Conservation (phyloP, 2,113 vertebrate species). For the Lampris megalopsis region DNA sequence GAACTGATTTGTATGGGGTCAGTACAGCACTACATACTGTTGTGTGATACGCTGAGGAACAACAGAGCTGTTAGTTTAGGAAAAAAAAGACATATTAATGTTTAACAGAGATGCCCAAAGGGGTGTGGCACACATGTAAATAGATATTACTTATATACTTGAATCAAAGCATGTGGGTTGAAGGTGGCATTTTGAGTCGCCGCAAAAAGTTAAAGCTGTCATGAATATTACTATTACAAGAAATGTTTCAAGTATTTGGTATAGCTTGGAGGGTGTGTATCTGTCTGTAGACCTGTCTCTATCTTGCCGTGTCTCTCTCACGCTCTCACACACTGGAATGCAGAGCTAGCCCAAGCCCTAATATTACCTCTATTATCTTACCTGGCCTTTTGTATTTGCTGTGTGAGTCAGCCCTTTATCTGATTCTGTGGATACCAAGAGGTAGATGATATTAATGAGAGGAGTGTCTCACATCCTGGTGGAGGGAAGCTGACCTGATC, state of each 20-base stretch:
- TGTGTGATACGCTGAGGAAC: too few relatives aligned
- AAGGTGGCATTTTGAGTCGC: not conserved
- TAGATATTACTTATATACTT: not conserved
- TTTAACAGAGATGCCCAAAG: not conserved
- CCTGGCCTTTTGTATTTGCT: slow-evolving; percentile 31
- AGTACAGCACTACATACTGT: too few relatives aligned
- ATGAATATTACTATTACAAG: not conserved
- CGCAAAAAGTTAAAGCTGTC: not conserved
- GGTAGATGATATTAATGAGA: slow-evolving; percentile 45
- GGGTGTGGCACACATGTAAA: not conserved
- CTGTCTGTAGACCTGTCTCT: too few relatives aligned
- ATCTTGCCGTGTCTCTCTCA: too few relatives aligned
- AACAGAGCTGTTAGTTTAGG: too few relatives aligned
- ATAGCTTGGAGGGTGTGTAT: too few relatives aligned
- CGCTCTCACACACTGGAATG: too few relatives aligned
- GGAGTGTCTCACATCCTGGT: slow-evolving; percentile 54
- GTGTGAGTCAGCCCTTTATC: slow-evolving; percentile 41
- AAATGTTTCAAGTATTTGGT: not conserved
- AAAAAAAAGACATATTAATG: not conserved
- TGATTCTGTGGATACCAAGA: slow-evolving; percentile 41
- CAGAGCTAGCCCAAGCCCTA: not conserved
- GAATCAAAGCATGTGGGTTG: not conserved
- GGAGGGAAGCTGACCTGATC: slow-evolving; percentile 22
- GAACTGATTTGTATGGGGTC: not conserved
- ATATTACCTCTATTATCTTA: not conserved